phyloP scores from a whole-genome alignment of 2,113 vertebrate species.

The Chamaea fasciata region DNA sequence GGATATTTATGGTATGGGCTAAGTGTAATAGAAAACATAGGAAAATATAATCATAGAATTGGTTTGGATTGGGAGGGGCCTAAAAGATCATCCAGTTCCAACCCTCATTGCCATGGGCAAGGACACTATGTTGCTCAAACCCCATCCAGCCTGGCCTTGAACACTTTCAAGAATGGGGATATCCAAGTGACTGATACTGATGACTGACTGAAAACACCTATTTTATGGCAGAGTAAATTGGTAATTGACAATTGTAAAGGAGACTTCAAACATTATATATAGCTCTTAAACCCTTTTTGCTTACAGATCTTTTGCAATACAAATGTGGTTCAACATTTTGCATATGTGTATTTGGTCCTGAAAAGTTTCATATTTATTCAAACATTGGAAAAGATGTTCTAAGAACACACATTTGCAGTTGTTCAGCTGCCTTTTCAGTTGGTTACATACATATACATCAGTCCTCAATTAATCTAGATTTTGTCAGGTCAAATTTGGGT shows the following conservation, averaged over 20 bases:
- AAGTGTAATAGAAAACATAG: not conserved
- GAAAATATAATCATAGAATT: not conserved
- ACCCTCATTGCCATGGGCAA: not conserved
- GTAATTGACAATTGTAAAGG: not conserved
- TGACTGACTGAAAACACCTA: not conserved
- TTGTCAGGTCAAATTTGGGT: not conserved
- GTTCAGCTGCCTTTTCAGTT: not conserved
- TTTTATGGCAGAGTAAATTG: not conserved
- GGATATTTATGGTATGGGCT: not conserved
- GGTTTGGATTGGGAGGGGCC: not conserved
- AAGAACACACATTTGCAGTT: not conserved
- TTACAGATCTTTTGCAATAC: not conserved
- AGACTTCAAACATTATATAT: not conserved
- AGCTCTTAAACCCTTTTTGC: not conserved
- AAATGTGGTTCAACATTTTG: not conserved
- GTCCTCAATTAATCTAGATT: not conserved
- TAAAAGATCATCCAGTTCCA: not conserved
- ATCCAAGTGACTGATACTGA: not conserved
- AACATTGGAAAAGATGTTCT: not conserved
- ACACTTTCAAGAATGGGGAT: not conserved
- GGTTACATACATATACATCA: not conserved
- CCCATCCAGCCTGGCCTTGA: not conserved
- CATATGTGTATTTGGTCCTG: rapidly evolving
- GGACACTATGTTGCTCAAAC: not conserved
- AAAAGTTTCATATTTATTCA: not conserved